Evolutionary conservation across 64 coral and sea anemone genomes (phyloP), one percentile per base, ranked within the genome.

Genomic region (Anthopleura sola): DNA sequence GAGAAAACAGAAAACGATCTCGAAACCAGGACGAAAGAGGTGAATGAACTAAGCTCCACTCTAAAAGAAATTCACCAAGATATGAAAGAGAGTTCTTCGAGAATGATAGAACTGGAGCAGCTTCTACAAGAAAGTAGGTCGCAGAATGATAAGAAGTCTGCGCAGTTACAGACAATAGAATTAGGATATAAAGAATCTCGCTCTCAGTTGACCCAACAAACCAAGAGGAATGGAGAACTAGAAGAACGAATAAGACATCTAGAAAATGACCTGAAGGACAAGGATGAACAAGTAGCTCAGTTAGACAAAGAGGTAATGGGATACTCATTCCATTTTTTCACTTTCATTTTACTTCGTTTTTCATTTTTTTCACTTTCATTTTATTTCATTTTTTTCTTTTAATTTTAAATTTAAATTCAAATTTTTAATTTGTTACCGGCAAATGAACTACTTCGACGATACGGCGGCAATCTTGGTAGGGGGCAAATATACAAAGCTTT

Each of bases 31-130:
- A 99, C 92, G 17, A 92, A 68, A 16, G 92, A 99, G 77, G 86
- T 95, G 49, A 94, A 94, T 21, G 97, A 99, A 83, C 84, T 99
- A 0, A 99, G 77, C 54, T 84, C 84, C 16, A 94, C 97, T 50
- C 79, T 99, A n/a, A 81, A 86, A 31, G 97, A 89, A 23, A 92
- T 99, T 74, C 97, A 99, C 78, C 90, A 92, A 69, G 92, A 94
- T 31, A 94, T 99, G 93, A 99, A 99, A 58, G 86, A 94, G 11
- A 99, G 90, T 49, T 99, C 97, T n/a, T 82, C 90, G 2, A 89
- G 87, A 81, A 92, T 99, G 39, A 84, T 99, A 36, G 97, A 95
- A 85, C 54, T 99, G 9, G 97, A 99, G 21, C 92, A 99, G 55
- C 77, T 99, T 29, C 37, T 99, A 13, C 92, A 94, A 10, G 92